Base-by-base conservation (phyloP, 2,113 vertebrate species). In the Orycteropus afer region DNA sequence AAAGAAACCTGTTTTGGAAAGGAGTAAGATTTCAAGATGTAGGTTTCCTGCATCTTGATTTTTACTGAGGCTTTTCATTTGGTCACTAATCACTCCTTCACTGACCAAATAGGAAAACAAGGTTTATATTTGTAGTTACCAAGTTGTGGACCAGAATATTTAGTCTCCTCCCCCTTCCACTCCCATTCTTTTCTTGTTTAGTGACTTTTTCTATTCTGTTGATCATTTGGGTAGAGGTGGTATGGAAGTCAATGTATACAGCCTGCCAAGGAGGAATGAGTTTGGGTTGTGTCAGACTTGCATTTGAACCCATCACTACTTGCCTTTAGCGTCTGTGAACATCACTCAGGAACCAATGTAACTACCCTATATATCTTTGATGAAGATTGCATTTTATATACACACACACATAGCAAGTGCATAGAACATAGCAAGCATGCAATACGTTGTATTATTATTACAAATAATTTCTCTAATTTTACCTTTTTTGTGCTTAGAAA, bases 401-500 rank as follows among this genome's bases (percentile, higher is more conserved):
- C 3, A 69, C 14, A 20, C 3, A 7, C 6, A 63, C 7, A 45
- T 17, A 29, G 18, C 1, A 7, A 92, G 76, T 57, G 14, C 42
- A 23, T 63, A 63, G 59, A 77, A 57, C 51, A 49, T 37, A 76
- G 45, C 22, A 57, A 67, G n/a, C 20, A 71, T 5, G 23, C 7
- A n/a, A 3, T 53, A 49, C 20, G 25, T 40, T 69, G 51, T 79
- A 40, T 86, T 42, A 59, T 76, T 40, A 29, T n/a, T 86, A 76
- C 40, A 89, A 83, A 65, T 65, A 34, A 40, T 76, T 80, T 94
- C 47, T 92, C 27, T 23, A 51, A 77, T 94, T 96, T 86, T 74
- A 83, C 55, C 11, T 85, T 86, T 76, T 89, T 76, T 76, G 57
- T 78, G 51, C 7, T 83, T 0, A 93, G 53, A 55, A 57, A 47